These are phyloP conservation scores for Archilochus colubris DNA, from an alignment of 2,113 vertebrate genomes.

Conservation along the genomic window DNA sequence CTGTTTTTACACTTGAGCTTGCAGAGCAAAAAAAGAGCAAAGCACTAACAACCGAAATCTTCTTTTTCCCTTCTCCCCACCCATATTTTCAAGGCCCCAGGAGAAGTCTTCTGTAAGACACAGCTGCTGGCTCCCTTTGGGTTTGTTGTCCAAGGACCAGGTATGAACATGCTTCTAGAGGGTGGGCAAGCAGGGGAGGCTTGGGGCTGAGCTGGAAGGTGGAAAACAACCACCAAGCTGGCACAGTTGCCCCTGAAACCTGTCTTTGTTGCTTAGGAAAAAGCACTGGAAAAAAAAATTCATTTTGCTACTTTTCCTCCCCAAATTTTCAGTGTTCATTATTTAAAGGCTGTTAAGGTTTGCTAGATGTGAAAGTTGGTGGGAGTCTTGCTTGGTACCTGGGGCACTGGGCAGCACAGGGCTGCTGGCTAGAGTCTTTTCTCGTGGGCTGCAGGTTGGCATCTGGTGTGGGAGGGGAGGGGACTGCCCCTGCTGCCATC, in stretches of 20 bases:
- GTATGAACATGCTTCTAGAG: constrained; percentile 42
- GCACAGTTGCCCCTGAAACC: not conserved
- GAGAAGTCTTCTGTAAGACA: constrained; percentile 85
- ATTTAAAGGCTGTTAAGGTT: not conserved
- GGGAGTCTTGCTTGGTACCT: fast-evolving
- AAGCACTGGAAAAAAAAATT: not conserved
- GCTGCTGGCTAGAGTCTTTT: not conserved
- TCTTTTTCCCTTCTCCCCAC: not conserved
- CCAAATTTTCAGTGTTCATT: fast-evolving
- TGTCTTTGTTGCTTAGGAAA: not conserved
- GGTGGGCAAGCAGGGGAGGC: not conserved
- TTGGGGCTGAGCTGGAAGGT: not conserved
- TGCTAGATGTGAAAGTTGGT: not conserved
- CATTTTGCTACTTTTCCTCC: not conserved
- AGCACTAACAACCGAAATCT: not conserved
- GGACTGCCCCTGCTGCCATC: fast-evolving
- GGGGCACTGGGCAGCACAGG: not conserved
- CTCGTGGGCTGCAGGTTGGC: not conserved
- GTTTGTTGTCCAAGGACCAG: constrained; percentile 87
- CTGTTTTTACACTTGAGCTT: constrained; percentile 17
- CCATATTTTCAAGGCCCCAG: constrained; percentile 77
- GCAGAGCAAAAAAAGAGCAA: not conserved
- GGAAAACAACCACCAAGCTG: not conserved
- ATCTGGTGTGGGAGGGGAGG: not conserved
- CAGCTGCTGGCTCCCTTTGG: constrained; percentile 84